Percentiles rank a stretch among this genome's conserved stretches.
Conservation (phyloP, 2,113 vertebrate genomes). For the Chitala chitala region DNA sequence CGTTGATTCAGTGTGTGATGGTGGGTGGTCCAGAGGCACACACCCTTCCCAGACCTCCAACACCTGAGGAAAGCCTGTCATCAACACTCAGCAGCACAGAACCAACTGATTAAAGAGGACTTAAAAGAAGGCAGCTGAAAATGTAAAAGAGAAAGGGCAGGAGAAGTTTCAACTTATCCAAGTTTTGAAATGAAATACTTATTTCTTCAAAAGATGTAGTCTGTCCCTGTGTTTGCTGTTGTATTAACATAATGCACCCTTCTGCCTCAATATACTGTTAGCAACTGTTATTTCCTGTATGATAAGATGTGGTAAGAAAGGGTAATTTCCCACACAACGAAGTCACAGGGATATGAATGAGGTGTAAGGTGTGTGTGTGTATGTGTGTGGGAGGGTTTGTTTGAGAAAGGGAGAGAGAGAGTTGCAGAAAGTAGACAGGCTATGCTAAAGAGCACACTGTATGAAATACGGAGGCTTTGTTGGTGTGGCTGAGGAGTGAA, state of each 20-base stretch:
- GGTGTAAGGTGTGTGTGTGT: background rate
- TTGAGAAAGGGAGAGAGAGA: background rate
- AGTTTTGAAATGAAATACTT: background rate
- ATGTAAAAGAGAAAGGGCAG: background rate
- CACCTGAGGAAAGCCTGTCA: background rate
- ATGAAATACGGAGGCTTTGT: background rate
- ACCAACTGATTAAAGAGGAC: background rate
- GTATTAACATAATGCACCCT: background rate
- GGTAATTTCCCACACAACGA: background rate
- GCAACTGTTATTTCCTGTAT: background rate
- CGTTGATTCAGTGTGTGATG: background rate
- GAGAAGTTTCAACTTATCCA: background rate
- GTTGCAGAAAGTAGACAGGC: background rate
- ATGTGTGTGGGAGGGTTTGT: too few species aligned
- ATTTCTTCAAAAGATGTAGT: too few species aligned
- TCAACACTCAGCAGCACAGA: too few species aligned
- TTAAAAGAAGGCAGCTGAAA: background rate
- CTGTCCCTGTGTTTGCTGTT: background rate
- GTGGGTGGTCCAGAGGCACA: background rate
- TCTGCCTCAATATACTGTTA: background rate
- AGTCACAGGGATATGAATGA: background rate
- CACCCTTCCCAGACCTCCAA: too few species aligned
- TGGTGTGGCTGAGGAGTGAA: constrained; percentile 19
- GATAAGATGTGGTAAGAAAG: too few species aligned
- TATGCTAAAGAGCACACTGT: background rate